A percentile compares a stretch with the other conserved stretches of the same genome.
Evolutionary conservation across 2,888 invertebrate genomes (phyloP).

Genomic region (Calliopum simillimum): DNA sequence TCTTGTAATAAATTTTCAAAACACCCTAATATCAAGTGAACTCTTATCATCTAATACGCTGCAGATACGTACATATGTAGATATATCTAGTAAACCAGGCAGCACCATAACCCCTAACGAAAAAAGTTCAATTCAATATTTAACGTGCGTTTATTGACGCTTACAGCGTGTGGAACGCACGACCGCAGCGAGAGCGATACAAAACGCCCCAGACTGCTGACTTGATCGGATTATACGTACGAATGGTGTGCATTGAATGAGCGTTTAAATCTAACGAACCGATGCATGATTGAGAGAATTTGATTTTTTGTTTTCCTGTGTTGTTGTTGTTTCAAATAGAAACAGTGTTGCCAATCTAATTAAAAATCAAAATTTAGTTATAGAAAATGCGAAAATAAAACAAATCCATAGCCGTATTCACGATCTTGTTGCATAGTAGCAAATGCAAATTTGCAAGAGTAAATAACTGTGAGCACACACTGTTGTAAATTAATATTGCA

Average conservation of each 20-base stretch:
- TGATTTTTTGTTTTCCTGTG: neutral
- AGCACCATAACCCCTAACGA: conserved; percentile 9
- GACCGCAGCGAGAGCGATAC: neutral
- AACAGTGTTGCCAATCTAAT: neutral
- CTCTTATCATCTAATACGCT: too few relatives aligned
- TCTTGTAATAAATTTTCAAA: too few relatives aligned
- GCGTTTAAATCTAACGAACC: conserved; percentile 5
- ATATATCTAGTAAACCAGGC: conserved; percentile 2
- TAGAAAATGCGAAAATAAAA: too few relatives aligned
- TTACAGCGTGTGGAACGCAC: conserved; percentile 1
- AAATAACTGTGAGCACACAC: too few relatives aligned
- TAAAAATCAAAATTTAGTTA: neutral
- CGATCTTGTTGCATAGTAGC: too few relatives aligned
- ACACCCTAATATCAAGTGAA: too few relatives aligned
- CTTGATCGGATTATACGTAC: neutral
- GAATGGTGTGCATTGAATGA: neutral
- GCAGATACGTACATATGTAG: too few relatives aligned
- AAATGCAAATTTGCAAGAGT: too few relatives aligned
- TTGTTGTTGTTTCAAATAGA: neutral
- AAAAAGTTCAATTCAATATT: conserved; percentile 21
- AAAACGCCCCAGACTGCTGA: neutral
- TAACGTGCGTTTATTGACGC: conserved; percentile 13
- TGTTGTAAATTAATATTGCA: too few relatives aligned
- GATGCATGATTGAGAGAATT: neutral
- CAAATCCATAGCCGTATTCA: neutral